phyloP scores from a whole-genome alignment of 2,113 vertebrate species.

The Cnemophilus loriae region DNA sequence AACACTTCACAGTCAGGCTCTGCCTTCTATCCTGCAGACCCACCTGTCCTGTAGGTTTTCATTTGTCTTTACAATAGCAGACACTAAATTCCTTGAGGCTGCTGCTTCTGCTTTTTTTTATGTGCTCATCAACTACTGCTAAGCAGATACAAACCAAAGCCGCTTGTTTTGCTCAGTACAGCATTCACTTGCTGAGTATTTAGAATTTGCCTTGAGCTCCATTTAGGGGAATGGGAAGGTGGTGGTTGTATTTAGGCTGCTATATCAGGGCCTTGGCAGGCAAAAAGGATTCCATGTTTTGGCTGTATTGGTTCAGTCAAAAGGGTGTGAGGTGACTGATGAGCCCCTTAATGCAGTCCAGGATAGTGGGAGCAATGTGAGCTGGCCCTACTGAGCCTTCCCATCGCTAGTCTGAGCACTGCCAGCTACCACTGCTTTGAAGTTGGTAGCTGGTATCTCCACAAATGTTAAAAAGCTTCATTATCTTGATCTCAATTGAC shows the following conservation, averaged over 20 bases:
- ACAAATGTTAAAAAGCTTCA: neutral
- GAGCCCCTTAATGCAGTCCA: neutral
- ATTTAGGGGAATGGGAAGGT: neutral
- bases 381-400: neutral
- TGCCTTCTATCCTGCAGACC: neutral
- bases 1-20: neutral
- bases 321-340: neutral
- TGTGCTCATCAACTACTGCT: neutral
- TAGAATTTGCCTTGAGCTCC: neutral
- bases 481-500: neutral
- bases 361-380: accelerated
- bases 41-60: neutral
- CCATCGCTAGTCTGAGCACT: accelerated
- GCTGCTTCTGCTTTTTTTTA: neutral
- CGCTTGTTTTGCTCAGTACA: neutral
- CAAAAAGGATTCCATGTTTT: neutral
- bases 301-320: neutral
- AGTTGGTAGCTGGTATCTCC: neutral
- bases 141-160: neutral
- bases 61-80: neutral
- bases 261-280: neutral
- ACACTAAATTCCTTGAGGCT: neutral
- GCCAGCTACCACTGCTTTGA: neutral
- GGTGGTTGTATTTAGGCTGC: neutral
- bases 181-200: neutral